These are phyloP conservation scores for Chrysotoxum bicinctum DNA, from an alignment of 2,888 invertebrate genomes.

Conservation along the genomic window DNA sequence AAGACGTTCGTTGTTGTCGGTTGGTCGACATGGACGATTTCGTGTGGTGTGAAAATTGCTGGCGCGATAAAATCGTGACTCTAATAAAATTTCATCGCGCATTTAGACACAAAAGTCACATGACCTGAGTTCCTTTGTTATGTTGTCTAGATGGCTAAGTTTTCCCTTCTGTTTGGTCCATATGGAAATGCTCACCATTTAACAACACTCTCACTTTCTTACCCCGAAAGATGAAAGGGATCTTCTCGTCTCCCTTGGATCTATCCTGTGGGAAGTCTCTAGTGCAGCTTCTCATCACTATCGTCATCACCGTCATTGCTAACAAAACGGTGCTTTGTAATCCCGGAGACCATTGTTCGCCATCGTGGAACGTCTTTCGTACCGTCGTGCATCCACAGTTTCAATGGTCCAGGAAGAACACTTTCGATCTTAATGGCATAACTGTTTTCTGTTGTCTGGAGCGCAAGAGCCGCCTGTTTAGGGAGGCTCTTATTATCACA, in stretches of 20 bases:
- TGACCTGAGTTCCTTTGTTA: conserved; percentile 66
- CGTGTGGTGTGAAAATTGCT: conserved; percentile 71
- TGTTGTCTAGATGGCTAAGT: conserved; percentile 19
- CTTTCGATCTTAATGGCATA: conserved; percentile 72
- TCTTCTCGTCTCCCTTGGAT: conserved; percentile 23
- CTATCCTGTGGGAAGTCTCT: conserved; percentile 21
- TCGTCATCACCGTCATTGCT: conserved; percentile 56
- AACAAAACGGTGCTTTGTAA: conserved; percentile 67
- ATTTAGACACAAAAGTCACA: conserved; percentile 72
- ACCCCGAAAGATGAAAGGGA: conserved; percentile 45
- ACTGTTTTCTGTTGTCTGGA: conserved; percentile 53
- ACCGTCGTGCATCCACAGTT: conserved; percentile 25
- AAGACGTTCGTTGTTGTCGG: not conserved
- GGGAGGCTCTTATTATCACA: conserved; percentile 58
- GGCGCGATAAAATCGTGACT: conserved; percentile 72
- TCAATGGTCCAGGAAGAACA: conserved; percentile 66
- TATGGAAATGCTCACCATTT: conserved; percentile 35
- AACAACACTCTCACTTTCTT: conserved; percentile 59
- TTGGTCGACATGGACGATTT: conserved; percentile 43
- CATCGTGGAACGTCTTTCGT: not conserved
- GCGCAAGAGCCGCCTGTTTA: conserved; percentile 51
- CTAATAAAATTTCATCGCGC: conserved; percentile 71
- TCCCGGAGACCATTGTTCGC: conserved; percentile 51
- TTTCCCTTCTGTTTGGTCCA: conserved; percentile 3
- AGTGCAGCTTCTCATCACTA: conserved; percentile 52